A percentile compares a stretch with the other conserved stretches of the same genome.
Conservation (phyloP, 2,797 vertebrate species). For the Amblyraja radiata region DNA sequence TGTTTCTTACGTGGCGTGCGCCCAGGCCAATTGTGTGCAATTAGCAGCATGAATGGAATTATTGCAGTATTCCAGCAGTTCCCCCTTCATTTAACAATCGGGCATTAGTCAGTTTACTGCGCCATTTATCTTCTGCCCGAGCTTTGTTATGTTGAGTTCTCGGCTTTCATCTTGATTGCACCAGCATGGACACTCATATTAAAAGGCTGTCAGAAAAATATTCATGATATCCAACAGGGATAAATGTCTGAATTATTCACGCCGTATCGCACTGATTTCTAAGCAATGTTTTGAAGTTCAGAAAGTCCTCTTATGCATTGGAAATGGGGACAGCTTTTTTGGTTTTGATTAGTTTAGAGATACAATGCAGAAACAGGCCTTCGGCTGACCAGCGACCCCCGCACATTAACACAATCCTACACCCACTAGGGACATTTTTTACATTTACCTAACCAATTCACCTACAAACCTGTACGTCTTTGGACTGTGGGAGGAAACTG, state of each 20-base stretch:
- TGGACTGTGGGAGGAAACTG: no score
- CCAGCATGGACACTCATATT: background rate
- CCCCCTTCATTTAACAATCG: background rate
- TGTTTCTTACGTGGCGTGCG: no score
- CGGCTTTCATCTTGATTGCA: background rate
- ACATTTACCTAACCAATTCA: no score
- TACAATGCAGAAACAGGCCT: no score
- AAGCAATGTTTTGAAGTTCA: background rate
- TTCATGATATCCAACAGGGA: background rate
- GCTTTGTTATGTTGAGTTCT: background rate
- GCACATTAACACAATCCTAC: no score
- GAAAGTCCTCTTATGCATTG: background rate
- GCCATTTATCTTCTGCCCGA: background rate
- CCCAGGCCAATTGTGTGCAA: no score
- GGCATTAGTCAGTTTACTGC: background rate
- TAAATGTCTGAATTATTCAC: constrained; percentile 9
- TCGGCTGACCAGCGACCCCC: no score
- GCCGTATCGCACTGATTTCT: background rate
- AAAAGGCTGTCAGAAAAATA: background rate
- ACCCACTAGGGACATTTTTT: no score
- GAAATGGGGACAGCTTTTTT: background rate
- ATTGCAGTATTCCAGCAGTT: no score
- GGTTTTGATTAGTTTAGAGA: no score
- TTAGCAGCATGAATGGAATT: no score
- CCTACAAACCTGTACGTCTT: no score